A percentile compares a stretch with the other conserved stretches of the same genome.
Evolutionary conservation across 2,888 invertebrate species (phyloP).

Genomic region (Andrena trimmerana): DNA sequence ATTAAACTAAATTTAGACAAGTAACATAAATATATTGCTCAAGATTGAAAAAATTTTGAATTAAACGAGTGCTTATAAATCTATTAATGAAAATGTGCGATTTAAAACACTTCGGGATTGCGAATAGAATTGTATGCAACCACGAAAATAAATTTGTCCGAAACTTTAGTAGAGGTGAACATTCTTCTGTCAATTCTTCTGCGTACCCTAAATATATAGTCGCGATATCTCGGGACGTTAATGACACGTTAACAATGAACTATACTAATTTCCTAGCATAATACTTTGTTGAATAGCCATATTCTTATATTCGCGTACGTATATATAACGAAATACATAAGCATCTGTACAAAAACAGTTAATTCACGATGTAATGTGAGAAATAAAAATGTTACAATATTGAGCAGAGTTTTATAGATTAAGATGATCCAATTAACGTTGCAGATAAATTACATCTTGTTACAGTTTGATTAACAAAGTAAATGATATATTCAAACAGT

Average conservation of each 20-base stretch:
- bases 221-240: constrained; percentile 23
- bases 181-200: constrained; percentile 48
- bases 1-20: constrained; percentile 50
- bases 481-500: constrained; percentile 1
- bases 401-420: constrained; percentile 1
- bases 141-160: constrained; percentile 26
- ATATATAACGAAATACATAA: constrained; percentile 28
- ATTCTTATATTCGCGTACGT: constrained; percentile 22
- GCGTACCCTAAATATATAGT: constrained; percentile 15
- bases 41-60: constrained; percentile 49
- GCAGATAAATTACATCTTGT: background rate
- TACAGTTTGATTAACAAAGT: constrained; percentile 4
- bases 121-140: background rate
- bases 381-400: constrained; percentile 44
- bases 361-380: constrained; percentile 8
- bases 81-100: constrained; percentile 18
- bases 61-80: constrained; percentile 34
- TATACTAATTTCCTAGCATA: constrained; percentile 33
- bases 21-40: constrained; percentile 54
- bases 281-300: constrained; percentile 9
- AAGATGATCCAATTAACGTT: background rate
- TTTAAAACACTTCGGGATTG: constrained; percentile 14
- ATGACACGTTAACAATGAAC: constrained; percentile 9
- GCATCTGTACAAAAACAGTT: constrained; percentile 13
- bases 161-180: constrained; percentile 62